Conservation (phyloP, 2,797 vertebrate species). For the Bradypodion ventrale region DNA sequence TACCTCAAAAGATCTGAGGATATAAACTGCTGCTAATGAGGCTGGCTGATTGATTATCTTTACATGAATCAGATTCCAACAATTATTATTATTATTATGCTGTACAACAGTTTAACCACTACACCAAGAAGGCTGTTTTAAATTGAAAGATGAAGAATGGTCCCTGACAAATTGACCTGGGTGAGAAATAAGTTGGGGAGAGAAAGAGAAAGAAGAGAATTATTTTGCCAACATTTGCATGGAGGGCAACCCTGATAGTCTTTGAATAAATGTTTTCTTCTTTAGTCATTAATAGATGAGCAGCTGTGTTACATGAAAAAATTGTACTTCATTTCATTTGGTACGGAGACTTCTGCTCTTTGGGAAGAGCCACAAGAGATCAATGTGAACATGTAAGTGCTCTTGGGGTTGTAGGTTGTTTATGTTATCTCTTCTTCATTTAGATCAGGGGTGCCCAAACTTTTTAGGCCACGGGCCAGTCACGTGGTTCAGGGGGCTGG, state of each 20-base stretch:
- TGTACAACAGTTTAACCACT: no score
- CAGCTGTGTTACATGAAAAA: slow-evolving; percentile 79
- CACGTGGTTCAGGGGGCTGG: no score
- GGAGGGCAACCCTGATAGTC: slow-evolving; percentile 2
- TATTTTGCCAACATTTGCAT: background rate
- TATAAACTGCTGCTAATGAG: no score
- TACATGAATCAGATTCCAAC: no score
- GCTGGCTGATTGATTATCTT: no score
- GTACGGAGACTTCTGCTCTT: slow-evolving; percentile 63
- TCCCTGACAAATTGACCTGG: background rate
- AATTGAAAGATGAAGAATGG: background rate
- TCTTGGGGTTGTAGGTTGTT: background rate
- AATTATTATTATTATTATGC: no score
- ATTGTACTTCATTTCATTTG: slow-evolving; percentile 77
- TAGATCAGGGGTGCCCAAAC: no score
- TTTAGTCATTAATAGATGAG: slow-evolving; percentile 79
- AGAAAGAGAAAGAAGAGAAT: background rate
- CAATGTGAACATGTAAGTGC: slow-evolving; percentile 71
- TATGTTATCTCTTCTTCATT: no score
- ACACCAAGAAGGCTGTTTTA: no score
- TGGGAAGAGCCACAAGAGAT: slow-evolving; percentile 73
- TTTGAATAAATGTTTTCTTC: slow-evolving; percentile 28
- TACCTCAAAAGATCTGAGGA: no score
- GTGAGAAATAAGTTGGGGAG: background rate
- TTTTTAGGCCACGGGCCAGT: no score